Conservation (phyloP, 1,140 invertebrate genomes). For the Phocides pigmalion region DNA sequence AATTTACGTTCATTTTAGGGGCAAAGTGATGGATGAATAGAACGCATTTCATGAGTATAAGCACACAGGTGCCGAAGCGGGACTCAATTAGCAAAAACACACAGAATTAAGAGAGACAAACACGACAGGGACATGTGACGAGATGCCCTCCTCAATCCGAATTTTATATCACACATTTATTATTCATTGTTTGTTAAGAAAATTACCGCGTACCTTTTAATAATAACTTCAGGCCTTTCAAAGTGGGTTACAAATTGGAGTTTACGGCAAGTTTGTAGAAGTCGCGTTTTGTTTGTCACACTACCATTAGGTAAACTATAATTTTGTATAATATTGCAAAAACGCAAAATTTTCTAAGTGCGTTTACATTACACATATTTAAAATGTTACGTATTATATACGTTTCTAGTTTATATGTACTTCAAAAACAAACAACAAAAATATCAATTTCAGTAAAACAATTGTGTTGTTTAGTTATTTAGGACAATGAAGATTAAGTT, state of each 20-base stretch:
- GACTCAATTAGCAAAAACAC: conserved; percentile 82
- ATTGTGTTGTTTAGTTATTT: too few species aligned
- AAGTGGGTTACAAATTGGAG: conserved; percentile 74
- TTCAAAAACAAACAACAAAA: too few species aligned
- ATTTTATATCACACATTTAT: conserved; percentile 81
- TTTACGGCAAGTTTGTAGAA: conserved; percentile 67
- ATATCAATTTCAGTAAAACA: too few species aligned
- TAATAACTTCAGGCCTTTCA: conserved; percentile 74
- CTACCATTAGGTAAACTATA: background rate
- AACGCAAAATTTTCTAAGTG: too few species aligned
- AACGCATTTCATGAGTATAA: conserved; percentile 48
- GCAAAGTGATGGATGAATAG: conserved; percentile 59
- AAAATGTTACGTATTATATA: too few species aligned
- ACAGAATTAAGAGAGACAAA: conserved; percentile 81
- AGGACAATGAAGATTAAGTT: too few species aligned
- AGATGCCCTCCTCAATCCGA: conserved; percentile 70
- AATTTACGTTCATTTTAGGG: conserved; percentile 1
- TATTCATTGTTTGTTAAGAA: conserved; percentile 80
- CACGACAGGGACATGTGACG: conserved; percentile 69
- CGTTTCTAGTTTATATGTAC: too few species aligned
- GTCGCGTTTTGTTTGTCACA: conserved; percentile 52
- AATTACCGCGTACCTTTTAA: conserved; percentile 79
- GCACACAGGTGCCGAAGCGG: conserved; percentile 57
- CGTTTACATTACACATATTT: too few species aligned
- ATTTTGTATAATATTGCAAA: too few species aligned